phyloP scores from a whole-genome alignment of 2,113 vertebrate species.

The Fregata magnificens region DNA sequence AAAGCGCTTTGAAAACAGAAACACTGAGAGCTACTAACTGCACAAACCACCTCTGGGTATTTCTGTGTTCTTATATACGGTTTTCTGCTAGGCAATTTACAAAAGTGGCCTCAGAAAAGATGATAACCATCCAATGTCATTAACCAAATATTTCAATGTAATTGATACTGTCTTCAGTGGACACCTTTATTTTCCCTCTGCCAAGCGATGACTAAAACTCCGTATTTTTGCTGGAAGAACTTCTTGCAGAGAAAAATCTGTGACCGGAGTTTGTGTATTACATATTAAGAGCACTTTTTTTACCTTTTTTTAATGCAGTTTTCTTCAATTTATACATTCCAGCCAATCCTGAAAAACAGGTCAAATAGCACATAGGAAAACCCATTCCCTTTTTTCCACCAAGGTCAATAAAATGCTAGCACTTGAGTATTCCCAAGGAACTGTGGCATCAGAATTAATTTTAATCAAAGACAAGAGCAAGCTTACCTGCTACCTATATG shows the following conservation, averaged over 20 bases:
- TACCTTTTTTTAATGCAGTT: not conserved
- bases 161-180: not conserved
- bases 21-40: not conserved
- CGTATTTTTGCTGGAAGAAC: not conserved
- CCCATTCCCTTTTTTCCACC: not conserved
- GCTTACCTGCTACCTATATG: not conserved
- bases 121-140: not conserved
- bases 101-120: not conserved
- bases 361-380: not conserved
- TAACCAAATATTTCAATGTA: not conserved
- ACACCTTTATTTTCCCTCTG: not conserved
- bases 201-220: not conserved
- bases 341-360: not conserved
- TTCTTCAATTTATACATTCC: not conserved
- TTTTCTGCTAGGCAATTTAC: not conserved
- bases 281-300: not conserved
- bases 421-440: not conserved
- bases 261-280: not conserved
- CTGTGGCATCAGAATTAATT: not conserved
- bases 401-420: not conserved
- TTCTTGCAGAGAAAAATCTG: not conserved
- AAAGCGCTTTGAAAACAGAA: not conserved
- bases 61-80: not conserved
- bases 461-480: not conserved
- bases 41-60: not conserved